phyloP scores from a whole-genome alignment of 2,888 invertebrate genomes.

The Callinectes sapidus region DNA sequence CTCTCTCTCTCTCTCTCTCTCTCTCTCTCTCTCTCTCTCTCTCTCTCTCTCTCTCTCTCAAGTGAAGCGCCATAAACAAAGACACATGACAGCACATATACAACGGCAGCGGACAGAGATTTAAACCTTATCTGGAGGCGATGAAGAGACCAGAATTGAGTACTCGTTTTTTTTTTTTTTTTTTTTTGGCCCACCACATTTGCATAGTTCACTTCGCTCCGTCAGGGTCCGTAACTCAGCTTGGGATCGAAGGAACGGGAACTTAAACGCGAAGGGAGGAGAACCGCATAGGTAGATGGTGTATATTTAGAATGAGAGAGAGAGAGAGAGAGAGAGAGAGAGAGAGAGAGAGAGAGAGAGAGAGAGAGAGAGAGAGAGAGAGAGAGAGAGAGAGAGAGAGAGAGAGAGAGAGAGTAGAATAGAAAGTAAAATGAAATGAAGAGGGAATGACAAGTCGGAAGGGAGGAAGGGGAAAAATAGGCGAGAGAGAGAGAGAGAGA shows the following conservation, averaged over 20 bases:
- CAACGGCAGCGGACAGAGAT: not conserved
- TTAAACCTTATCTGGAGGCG: constrained; percentile 20
- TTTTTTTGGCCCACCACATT: not conserved
- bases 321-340: not conserved
- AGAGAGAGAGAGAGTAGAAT: not conserved
- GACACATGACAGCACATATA: constrained; percentile 20
- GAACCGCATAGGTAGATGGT: not conserved
- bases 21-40: constrained; percentile 29
- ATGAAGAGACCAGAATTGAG: constrained; percentile 31
- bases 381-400: not conserved
- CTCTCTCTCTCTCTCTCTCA: not conserved
- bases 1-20: constrained; percentile 33
- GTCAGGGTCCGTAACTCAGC: constrained; percentile 34
- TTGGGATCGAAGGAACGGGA: constrained; percentile 15
- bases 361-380: not conserved
- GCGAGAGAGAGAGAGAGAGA: no score
- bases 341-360: not conserved
- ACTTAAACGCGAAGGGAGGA: not conserved
- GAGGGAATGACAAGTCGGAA: not conserved
- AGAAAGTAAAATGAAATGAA: not conserved
- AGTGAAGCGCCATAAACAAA: constrained; percentile 24
- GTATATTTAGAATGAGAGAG: not conserved
- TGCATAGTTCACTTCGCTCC: constrained; percentile 33
- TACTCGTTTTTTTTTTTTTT: not conserved
- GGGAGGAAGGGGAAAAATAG: not conserved